These are phyloP conservation scores for Drosophila equinoxialis DNA, from an alignment of 1,140 invertebrate genomes.

Conservation along the genomic window DNA sequence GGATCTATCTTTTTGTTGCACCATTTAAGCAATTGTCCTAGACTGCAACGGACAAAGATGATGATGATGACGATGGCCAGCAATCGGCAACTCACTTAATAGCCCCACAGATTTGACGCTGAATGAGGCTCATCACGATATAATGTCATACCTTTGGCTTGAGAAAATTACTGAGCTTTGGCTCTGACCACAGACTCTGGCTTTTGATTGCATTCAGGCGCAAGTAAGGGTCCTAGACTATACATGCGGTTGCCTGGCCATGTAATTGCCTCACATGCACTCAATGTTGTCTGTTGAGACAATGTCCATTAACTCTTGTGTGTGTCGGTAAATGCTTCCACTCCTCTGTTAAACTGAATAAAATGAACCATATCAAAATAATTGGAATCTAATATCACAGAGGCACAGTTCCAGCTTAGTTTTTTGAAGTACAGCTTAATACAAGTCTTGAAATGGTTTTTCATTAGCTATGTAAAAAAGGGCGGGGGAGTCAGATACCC, in stretches of 20 bases:
- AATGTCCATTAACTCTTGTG: slow-evolving; percentile 23
- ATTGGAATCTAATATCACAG: background rate
- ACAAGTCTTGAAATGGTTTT: too few species aligned
- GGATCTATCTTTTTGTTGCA: slow-evolving; percentile 36
- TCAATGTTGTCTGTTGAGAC: slow-evolving; percentile 28
- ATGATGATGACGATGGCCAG: background rate
- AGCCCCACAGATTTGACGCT: slow-evolving; percentile 46
- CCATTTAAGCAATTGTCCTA: slow-evolving; percentile 47
- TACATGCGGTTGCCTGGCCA: slow-evolving; percentile 30
- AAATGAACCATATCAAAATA: background rate
- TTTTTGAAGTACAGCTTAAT: too few species aligned
- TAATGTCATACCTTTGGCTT: slow-evolving; percentile 63
- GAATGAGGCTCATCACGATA: slow-evolving; percentile 76
- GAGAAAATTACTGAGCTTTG: slow-evolving; percentile 59
- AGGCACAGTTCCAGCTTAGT: background rate
- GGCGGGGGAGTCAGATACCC: too few species aligned
- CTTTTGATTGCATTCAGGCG: slow-evolving; percentile 30
- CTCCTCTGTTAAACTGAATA: background rate
- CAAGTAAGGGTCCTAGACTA: slow-evolving; percentile 10
- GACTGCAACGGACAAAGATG: slow-evolving; percentile 14
- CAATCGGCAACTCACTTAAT: slow-evolving; percentile 23
- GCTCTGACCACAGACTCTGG: slow-evolving; percentile 49
- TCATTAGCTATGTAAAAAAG: too few species aligned
- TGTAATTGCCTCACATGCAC: slow-evolving; percentile 61
- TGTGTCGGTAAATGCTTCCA: slow-evolving; percentile 13